phyloP scores from a whole-genome alignment of 2,113 vertebrate genomes.

The Dolichotis patagonum region DNA sequence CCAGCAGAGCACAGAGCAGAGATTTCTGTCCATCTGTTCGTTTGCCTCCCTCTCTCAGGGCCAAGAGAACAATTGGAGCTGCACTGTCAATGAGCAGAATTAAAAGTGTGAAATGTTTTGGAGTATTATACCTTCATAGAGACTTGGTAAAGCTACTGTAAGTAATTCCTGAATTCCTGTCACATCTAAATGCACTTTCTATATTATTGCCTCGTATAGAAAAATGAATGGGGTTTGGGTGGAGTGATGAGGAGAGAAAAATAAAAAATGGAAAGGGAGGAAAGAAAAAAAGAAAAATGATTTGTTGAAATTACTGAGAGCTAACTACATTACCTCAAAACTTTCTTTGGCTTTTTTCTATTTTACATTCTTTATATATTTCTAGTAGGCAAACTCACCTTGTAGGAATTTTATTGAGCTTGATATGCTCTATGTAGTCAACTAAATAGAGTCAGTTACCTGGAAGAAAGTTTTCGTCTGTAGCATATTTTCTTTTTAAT shows the following conservation, averaged over 20 bases:
- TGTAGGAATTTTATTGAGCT: not conserved
- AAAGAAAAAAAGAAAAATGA: not conserved
- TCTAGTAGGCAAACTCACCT: not conserved
- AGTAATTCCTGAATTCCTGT: conserved; percentile 33
- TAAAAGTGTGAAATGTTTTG: conserved; percentile 54
- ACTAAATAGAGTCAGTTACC: not conserved
- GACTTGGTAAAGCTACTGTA: not conserved
- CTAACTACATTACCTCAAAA: not conserved
- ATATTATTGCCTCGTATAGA: not conserved
- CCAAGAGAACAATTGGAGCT: not conserved
- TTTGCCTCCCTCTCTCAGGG: not conserved
- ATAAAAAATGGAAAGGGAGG: no score
- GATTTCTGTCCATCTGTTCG: conserved; percentile 74
- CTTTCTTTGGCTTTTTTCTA: not conserved
- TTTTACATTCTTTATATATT: conserved; percentile 2
- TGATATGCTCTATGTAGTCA: conserved; percentile 22
- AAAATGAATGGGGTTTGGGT: no score
- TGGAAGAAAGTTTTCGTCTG: conserved; percentile 42
- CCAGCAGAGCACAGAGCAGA: conserved; percentile 15
- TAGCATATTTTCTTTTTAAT: conserved; percentile 1
- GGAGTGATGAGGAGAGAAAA: no score
- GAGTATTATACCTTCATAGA: not conserved
- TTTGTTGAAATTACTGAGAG: not conserved
- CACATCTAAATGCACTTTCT: not conserved
- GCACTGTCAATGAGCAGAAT: not conserved